phyloP scores from a whole-genome alignment of 2,888 invertebrate species.

The Oligia latruncula region DNA sequence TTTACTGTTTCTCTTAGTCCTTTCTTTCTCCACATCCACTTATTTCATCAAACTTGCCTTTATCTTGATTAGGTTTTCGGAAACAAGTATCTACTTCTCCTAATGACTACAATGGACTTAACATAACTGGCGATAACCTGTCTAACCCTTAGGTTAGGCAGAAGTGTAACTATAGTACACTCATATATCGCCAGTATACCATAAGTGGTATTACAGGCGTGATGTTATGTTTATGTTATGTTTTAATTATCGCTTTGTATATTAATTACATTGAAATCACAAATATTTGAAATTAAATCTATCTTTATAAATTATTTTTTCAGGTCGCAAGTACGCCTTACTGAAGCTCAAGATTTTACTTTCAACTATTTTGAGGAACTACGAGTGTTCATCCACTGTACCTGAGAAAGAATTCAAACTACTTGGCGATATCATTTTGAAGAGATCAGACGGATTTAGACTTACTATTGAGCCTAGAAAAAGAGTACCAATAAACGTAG shows the following conservation, averaged over 20 bases:
- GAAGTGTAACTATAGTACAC: too few species aligned
- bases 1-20: not conserved
- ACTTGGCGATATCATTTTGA: slow-evolving; percentile 93
- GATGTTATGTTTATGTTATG: not conserved
- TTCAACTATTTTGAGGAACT: slow-evolving; percentile 93
- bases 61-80: not conserved
- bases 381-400: slow-evolving; percentile 90
- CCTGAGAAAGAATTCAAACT: slow-evolving; percentile 92
- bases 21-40: not conserved
- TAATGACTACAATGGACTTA: not conserved
- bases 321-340: slow-evolving; percentile 94
- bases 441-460: slow-evolving; percentile 93
- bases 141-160: too few species aligned
- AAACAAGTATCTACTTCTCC: not conserved
- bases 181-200: too few species aligned
- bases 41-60: not conserved
- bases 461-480: slow-evolving; percentile 92
- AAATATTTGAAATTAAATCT: not conserved
- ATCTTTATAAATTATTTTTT: slow-evolving; percentile 42
- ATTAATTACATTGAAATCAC: not conserved
- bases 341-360: slow-evolving; percentile 93
- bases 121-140: too few species aligned
- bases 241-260: not conserved
- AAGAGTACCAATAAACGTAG: slow-evolving; percentile 67
- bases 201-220: not conserved